Evolutionary conservation across 2,888 invertebrate genomes (phyloP).

Genomic region (Lasioglossum villosulum): DNA sequence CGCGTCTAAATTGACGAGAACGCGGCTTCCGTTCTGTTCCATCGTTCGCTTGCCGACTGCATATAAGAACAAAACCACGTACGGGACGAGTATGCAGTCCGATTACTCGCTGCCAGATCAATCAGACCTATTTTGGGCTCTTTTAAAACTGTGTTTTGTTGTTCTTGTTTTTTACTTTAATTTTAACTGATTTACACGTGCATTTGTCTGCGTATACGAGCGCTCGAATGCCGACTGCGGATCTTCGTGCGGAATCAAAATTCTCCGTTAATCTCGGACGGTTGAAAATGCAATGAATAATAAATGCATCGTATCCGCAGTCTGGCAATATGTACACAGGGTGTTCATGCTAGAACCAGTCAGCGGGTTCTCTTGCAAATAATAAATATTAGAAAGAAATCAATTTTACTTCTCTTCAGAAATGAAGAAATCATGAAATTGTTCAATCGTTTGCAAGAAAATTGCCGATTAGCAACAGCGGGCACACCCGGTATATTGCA

Average conservation of each 20-base stretch:
- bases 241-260: not conserved
- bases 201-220: not conserved
- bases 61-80: slow-evolving; percentile 72
- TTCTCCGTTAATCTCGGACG: not conserved
- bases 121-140: slow-evolving; percentile 59
- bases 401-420: not conserved
- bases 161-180: slow-evolving; percentile 36
- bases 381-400: not conserved
- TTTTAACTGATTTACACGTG: not conserved
- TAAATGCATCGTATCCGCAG: not conserved
- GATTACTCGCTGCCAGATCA: slow-evolving; percentile 74
- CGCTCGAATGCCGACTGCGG: not conserved
- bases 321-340: not conserved
- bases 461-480: not conserved
- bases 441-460: not conserved
- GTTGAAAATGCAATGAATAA: not conserved
- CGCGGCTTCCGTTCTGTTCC: slow-evolving; percentile 69
- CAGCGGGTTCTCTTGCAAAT: not conserved
- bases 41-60: slow-evolving; percentile 75
- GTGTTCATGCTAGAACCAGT: not conserved
- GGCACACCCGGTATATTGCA: not conserved
- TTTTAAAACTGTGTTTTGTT: slow-evolving; percentile 71
- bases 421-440: not conserved
- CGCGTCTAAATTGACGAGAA: slow-evolving; percentile 61
- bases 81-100: slow-evolving; percentile 75